Conservation (phyloP, 2,888 invertebrate species). For the Sesia bembeciformis region DNA sequence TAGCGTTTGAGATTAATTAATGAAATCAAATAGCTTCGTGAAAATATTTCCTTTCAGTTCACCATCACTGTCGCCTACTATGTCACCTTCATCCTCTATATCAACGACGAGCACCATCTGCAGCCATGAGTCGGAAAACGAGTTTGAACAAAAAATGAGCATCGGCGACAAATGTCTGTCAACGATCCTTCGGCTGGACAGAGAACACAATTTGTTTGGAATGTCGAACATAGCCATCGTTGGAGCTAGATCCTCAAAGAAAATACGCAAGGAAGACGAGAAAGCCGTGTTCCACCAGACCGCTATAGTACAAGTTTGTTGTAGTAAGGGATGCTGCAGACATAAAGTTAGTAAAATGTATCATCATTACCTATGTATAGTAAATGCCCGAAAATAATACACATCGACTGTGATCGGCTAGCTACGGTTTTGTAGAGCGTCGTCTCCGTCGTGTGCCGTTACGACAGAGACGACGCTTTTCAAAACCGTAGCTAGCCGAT, state of each 20-base stretch:
- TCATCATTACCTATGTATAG: no score
- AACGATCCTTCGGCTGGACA: conserved; percentile 54
- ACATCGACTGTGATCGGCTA: no score
- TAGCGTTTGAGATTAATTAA: not conserved
- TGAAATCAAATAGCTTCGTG: not conserved
- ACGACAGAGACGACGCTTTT: no score
- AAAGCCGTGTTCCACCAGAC: conserved; percentile 55
- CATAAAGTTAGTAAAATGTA: conserved; percentile 26
- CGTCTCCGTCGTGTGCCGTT: no score
- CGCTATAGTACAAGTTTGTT: conserved; percentile 58
- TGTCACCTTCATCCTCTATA: conserved; percentile 19
- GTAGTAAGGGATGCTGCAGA: conserved; percentile 35
- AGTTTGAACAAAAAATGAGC: conserved; percentile 15
- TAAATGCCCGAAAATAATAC: no score
- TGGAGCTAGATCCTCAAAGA: conserved; percentile 31
- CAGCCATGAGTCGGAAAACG: conserved; percentile 32
- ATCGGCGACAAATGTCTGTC: conserved; percentile 46
- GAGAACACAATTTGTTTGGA: conserved; percentile 62
- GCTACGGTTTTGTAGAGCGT: no score
- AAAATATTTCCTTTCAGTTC: conserved; percentile 30
- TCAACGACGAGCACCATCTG: conserved; percentile 31
- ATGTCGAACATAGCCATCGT: conserved; percentile 51
- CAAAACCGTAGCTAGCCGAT: no score
- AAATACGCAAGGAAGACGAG: conserved; percentile 35
- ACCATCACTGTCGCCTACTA: conserved; percentile 33